Conservation (phyloP, 2,113 vertebrate genomes). For the Prunella fulvescens region DNA sequence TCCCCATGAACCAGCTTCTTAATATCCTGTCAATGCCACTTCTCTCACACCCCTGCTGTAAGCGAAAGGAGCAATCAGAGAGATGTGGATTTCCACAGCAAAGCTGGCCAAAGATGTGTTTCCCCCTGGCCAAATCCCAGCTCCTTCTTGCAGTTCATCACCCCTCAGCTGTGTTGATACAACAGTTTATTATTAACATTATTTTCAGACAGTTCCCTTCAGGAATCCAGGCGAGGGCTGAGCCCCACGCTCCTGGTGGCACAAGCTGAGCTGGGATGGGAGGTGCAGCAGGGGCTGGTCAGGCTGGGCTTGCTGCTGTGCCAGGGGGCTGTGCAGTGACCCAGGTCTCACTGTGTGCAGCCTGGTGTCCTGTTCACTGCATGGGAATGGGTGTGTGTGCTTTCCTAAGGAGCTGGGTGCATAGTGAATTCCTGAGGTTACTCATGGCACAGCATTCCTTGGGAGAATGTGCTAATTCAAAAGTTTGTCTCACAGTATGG, state of each 20-base stretch:
- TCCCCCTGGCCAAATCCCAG: not conserved
- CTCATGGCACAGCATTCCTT: not conserved
- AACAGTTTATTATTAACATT: not conserved
- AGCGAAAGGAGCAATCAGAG: not conserved
- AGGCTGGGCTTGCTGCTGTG: not conserved
- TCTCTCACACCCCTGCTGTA: not conserved
- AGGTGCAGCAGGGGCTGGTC: not conserved
- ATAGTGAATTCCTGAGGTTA: not conserved
- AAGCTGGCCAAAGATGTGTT: rapidly evolving
- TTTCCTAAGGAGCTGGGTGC: not conserved
- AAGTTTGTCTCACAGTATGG: not conserved
- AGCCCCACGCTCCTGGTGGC: not conserved
- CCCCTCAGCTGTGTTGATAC: not conserved
- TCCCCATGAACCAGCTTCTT: not conserved
- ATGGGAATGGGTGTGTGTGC: rapidly evolving
- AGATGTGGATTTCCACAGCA: not conserved
- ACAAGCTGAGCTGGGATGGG: not conserved
- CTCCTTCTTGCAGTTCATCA: not conserved
- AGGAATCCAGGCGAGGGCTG: not conserved
- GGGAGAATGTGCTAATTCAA: not conserved
- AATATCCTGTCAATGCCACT: not conserved
- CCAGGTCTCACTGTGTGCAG: not conserved
- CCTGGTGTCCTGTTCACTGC: not conserved
- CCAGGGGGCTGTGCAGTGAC: not conserved
- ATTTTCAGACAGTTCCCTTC: not conserved